Evolutionary conservation across 2,113 vertebrate genomes (phyloP).

Genomic region (Pyxicephalus adspersus): DNA sequence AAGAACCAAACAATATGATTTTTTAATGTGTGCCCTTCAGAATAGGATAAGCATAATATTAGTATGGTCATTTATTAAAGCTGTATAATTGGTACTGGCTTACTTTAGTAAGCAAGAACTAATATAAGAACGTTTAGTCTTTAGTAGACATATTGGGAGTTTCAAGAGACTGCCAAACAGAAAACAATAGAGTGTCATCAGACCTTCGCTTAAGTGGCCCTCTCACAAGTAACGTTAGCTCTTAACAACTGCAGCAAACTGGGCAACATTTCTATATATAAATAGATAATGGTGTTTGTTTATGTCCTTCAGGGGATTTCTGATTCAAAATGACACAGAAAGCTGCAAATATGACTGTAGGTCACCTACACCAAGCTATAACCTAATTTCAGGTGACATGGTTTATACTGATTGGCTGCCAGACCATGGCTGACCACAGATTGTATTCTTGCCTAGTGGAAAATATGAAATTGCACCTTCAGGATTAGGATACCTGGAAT

Average conservation of each 20-base stretch:
- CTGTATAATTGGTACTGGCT: no score
- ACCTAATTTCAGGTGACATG: not conserved
- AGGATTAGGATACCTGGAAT: not conserved
- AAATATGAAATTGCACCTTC: not conserved
- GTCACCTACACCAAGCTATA: constrained; percentile 6
- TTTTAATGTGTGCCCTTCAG: not conserved
- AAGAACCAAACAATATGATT: not conserved
- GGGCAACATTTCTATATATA: constrained; percentile 3
- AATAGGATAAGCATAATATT: not conserved
- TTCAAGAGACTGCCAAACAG: no score
- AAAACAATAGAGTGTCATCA: not conserved
- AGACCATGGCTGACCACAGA: not conserved
- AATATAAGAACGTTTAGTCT: not conserved
- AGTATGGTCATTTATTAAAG: not conserved
- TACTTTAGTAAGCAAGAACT: no score
- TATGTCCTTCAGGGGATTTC: not conserved
- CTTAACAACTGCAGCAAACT: not conserved
- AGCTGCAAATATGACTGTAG: not conserved
- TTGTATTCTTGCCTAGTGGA: not conserved
- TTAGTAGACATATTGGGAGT: not conserved
- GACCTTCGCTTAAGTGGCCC: not conserved
- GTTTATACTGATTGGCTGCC: not conserved
- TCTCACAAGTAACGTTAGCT: not conserved
- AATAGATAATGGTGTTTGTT: not conserved
- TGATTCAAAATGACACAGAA: not conserved